A percentile compares a stretch with the other conserved stretches of the same genome.
Evolutionary conservation across 2,797 vertebrate genomes (phyloP).

Genomic region (Gymnodraco acuticeps): DNA sequence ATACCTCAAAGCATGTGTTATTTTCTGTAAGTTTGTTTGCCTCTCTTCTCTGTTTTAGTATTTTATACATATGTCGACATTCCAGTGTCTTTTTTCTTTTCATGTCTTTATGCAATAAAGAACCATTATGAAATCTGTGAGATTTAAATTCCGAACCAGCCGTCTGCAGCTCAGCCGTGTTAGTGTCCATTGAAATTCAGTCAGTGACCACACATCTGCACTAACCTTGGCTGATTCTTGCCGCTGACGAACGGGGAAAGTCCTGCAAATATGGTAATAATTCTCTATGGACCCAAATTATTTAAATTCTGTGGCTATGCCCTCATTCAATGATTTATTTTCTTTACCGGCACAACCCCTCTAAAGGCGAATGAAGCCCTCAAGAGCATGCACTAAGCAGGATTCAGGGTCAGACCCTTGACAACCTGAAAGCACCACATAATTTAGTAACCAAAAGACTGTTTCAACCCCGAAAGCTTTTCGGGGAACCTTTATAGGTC

Average conservation of each 20-base stretch:
- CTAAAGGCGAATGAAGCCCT: conserved; percentile 25
- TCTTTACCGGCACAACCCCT: conserved; percentile 33
- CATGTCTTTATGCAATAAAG: neutral
- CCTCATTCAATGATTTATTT: conserved; percentile 56
- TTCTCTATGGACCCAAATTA: conserved; percentile 36
- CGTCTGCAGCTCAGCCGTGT: neutral
- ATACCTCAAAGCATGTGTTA: conserved; percentile 19
- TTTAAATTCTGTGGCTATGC: conserved; percentile 36
- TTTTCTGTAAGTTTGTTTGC: conserved; percentile 24
- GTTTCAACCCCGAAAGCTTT: neutral
- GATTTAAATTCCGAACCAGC: conserved; percentile 1
- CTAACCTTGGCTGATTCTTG: conserved; percentile 41
- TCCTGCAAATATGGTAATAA: conserved; percentile 38
- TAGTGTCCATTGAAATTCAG: conserved; percentile 18
- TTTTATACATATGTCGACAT: no score
- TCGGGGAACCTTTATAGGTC: neutral
- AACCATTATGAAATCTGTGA: conserved; percentile 5
- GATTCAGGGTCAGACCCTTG: conserved; percentile 14
- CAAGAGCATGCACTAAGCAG: conserved; percentile 10
- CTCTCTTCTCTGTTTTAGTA: neutral
- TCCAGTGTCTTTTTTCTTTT: neutral
- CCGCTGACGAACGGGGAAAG: conserved; percentile 42
- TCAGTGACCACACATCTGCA: conserved; percentile 28
- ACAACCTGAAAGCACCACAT: conserved; percentile 12
- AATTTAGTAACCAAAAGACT: neutral